Conservation (phyloP, 2,113 vertebrate genomes). For the Entomyzon cyanotis region DNA sequence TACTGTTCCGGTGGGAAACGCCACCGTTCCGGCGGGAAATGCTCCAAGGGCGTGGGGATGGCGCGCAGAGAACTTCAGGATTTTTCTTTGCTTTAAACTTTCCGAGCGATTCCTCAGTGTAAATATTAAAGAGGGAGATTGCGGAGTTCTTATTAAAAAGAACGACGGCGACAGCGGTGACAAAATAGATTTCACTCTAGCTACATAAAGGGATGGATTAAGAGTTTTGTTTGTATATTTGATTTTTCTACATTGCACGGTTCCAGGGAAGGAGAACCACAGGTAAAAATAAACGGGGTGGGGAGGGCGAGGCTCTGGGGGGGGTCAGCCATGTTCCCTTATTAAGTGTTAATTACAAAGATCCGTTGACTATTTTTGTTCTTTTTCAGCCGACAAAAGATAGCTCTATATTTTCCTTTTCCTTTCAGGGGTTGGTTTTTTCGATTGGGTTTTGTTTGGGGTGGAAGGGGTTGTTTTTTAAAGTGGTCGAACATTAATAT, state of each 20-base stretch:
- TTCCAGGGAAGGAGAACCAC: constrained; percentile 78
- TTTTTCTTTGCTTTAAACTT: constrained; percentile 71
- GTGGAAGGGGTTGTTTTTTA: background rate
- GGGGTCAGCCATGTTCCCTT: constrained; percentile 60
- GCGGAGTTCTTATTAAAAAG: constrained; percentile 74
- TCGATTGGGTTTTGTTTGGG: background rate
- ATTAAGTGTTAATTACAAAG: constrained; percentile 65
- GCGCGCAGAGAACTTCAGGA: constrained; percentile 1
- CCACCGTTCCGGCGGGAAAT: background rate
- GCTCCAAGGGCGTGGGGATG: background rate
- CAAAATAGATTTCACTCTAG: constrained; percentile 77
- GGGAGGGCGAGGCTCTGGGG: constrained; percentile 34
- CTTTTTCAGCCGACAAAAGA: constrained; percentile 23
- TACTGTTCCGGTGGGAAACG: no score
- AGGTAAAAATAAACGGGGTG: constrained; percentile 28
- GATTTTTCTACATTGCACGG: constrained; percentile 84
- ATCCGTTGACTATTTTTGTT: constrained; percentile 62
- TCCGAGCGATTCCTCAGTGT: constrained; percentile 70
- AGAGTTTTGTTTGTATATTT: constrained; percentile 84
- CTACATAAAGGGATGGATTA: constrained; percentile 71
- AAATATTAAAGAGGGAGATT: constrained; percentile 75
- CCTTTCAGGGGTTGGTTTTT: background rate
- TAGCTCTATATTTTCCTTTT: constrained; percentile 5
- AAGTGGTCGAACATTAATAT: constrained; percentile 24
- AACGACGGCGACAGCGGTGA: rapidly evolving